These are phyloP conservation scores for Pristiophorus japonicus DNA, from an alignment of 2,113 vertebrate genomes.

Conservation along the genomic window DNA sequence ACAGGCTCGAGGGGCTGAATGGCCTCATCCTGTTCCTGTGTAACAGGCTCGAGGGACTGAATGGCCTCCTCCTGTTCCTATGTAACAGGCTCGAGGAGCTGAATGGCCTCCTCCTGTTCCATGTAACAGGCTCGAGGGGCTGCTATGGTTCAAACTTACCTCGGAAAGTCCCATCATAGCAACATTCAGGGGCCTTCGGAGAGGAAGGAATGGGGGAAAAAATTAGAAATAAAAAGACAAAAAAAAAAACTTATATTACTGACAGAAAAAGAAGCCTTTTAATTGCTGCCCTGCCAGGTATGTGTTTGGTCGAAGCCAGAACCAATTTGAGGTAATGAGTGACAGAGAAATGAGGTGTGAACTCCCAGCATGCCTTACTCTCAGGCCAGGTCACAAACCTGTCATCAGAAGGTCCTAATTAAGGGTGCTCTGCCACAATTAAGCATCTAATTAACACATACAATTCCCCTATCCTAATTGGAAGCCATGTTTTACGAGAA, in stretches of 20 bases:
- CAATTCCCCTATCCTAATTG: conserved; percentile 80
- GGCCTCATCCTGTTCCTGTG: neutral
- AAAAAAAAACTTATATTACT: neutral
- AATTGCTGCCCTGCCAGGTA: conserved; percentile 23
- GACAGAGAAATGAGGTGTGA: conserved; percentile 51
- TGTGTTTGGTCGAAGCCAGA: conserved; percentile 41
- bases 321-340: conserved; percentile 51
- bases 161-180: neutral
- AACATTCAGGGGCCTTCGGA: neutral
- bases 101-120: neutral
- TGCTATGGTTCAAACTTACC: neutral
- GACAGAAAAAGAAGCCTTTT: neutral
- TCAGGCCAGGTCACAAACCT: conserved; percentile 55
- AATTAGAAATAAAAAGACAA: neutral
- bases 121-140: neutral
- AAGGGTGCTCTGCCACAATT: conserved; percentile 72
- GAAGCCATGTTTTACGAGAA: conserved; percentile 50
- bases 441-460: conserved; percentile 82
- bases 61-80: neutral
- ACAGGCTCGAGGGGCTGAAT: no score
- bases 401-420: conserved; percentile 60
- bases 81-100: neutral
- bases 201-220: neutral
- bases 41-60: neutral
- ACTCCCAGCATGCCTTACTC: conserved; percentile 49